Conservation (phyloP, 2,113 vertebrate species). For the Anser cygnoides region DNA sequence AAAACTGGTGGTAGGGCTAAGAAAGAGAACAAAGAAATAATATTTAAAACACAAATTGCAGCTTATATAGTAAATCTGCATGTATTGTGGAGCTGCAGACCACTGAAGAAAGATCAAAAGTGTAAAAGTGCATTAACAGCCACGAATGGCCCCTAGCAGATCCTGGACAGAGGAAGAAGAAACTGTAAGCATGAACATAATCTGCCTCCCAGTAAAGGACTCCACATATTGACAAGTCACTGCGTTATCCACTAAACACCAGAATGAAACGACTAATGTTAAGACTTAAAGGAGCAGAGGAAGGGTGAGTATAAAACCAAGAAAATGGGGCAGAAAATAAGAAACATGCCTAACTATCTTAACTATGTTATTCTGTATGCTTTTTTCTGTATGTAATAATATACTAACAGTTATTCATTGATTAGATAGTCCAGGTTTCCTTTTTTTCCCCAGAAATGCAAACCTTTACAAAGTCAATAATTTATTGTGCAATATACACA, state of each 20-base stretch:
- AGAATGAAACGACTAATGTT: neutral
- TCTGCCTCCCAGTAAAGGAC: neutral
- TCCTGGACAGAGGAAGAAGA: neutral
- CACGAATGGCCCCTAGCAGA: neutral
- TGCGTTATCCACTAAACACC: neutral
- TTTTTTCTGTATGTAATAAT: neutral
- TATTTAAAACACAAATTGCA: neutral
- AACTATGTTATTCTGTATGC: neutral
- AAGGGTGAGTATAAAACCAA: neutral
- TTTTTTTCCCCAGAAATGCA: neutral
- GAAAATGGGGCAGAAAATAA: neutral
- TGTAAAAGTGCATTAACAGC: neutral
- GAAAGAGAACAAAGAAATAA: neutral
- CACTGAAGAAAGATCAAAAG: neutral
- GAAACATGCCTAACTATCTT: neutral
- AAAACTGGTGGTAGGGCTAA: neutral
- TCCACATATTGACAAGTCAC: neutral
- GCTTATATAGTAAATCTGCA: neutral
- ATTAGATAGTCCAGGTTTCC: neutral
- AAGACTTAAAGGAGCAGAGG: neutral
- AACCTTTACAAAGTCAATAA: neutral
- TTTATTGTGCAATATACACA: neutral
- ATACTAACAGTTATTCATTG: neutral
- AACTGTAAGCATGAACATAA: neutral
- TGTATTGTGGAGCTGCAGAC: neutral